Conservation (phyloP, 30 jellyfish, hydroid and myxozoan genomes). For the Catostylus mosaicus region DNA sequence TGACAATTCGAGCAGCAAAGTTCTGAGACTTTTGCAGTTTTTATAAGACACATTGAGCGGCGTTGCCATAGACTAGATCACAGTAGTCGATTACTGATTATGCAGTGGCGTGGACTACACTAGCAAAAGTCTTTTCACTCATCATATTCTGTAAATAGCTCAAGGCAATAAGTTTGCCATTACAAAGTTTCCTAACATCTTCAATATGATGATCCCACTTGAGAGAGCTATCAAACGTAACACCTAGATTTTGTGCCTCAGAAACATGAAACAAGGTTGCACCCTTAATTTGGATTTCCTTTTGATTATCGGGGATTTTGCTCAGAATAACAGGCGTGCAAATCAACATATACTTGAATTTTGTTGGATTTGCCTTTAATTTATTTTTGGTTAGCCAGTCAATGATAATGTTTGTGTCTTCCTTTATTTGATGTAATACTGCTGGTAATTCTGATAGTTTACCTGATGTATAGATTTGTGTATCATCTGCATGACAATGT, state of each 20-base stretch:
- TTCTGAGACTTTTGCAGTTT: constrained; percentile 25
- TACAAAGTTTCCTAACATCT: constrained; percentile 10
- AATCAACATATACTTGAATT: constrained; percentile 24
- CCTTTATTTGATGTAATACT: constrained; percentile 34
- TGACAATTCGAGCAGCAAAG: constrained; percentile 47
- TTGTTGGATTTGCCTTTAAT: constrained; percentile 35
- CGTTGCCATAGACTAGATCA: constrained; percentile 30
- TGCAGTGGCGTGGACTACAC: constrained; percentile 34
- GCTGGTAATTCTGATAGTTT: constrained; percentile 50
- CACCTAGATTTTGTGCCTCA: constrained; percentile 37
- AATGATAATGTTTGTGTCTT: constrained; percentile 54
- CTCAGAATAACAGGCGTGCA: constrained; percentile 35
- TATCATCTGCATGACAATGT: constrained; percentile 37
- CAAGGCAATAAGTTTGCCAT: constrained; percentile 35
- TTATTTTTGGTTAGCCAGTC: constrained; percentile 45
- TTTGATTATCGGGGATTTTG: constrained; percentile 20
- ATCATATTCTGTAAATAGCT: constrained; percentile 37
- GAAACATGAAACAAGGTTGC: constrained; percentile 13
- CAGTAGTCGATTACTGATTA: constrained; percentile 41
- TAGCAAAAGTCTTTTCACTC: constrained; percentile 47
- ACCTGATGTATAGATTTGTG: constrained; percentile 46
- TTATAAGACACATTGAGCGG: constrained; percentile 41
- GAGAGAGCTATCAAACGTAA: constrained; percentile 17
- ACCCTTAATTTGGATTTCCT: constrained; percentile 39
- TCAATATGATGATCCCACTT: constrained; percentile 33